Evolutionary conservation across 2,113 vertebrate genomes (phyloP).

Genomic region (Cynoglossus semilaevis): DNA sequence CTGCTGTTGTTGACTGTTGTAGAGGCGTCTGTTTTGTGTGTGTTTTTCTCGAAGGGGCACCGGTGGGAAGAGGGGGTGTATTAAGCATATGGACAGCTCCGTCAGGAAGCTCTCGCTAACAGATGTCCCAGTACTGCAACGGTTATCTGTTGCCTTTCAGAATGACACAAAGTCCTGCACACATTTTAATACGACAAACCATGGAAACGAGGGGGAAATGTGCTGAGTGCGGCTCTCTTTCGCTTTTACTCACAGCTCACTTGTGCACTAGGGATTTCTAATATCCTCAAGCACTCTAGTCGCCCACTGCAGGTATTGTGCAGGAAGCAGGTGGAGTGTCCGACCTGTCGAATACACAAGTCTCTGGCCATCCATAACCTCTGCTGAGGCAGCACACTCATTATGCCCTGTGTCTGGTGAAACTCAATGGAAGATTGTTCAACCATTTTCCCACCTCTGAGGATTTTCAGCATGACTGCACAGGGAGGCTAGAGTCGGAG

Average conservation of each 20-base stretch:
- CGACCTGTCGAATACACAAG: conserved; percentile 31
- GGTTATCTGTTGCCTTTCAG: conserved; percentile 18
- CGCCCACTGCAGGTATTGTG: conserved; percentile 29
- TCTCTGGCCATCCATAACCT: conserved; percentile 37
- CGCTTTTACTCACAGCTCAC: conserved; percentile 37
- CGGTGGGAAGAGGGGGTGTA: not conserved
- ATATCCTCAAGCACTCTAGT: conserved; percentile 28
- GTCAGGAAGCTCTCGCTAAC: conserved; percentile 4
- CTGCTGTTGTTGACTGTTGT: conserved; percentile 16
- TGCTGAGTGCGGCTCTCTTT: conserved; percentile 31
- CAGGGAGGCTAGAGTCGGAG: conserved; percentile 46
- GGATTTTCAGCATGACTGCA: conserved; percentile 57
- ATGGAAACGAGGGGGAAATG: conserved; percentile 24
- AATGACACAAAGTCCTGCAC: conserved; percentile 16
- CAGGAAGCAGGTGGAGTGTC: conserved; percentile 29
- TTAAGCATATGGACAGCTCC: conserved; percentile 21
- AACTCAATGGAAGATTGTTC: conserved; percentile 55
- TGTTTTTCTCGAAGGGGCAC: conserved; percentile 8
- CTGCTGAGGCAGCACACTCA: conserved; percentile 65
- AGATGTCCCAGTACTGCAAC: conserved; percentile 15
- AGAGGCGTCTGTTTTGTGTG: conserved; percentile 18
- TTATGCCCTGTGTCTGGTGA: conserved; percentile 55
- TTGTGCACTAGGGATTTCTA: conserved; percentile 36
- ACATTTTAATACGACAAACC: conserved; percentile 3
- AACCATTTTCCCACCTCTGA: conserved; percentile 48